These are phyloP conservation scores for Drosophila nigricruria DNA, from an alignment of 2,888 invertebrate species.

Conservation along the genomic window DNA sequence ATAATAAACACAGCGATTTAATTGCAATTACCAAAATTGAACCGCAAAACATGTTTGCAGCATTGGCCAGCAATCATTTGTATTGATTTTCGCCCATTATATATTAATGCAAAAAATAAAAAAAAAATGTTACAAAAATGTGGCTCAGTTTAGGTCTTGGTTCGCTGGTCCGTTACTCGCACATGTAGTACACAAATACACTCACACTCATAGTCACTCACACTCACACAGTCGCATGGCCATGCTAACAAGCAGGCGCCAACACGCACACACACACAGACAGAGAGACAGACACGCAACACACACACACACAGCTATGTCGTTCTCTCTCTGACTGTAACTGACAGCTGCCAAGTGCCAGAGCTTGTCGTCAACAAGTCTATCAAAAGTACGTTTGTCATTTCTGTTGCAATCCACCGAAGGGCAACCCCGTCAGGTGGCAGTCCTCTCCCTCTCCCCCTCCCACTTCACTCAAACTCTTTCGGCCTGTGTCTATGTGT, in stretches of 20 bases:
- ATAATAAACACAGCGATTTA: conserved; percentile 50
- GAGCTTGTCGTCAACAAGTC: conserved; percentile 80
- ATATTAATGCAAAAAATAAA: conserved; percentile 57
- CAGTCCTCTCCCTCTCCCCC: not conserved
- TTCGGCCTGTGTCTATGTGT: conserved; percentile 16
- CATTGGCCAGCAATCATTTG: conserved; percentile 54
- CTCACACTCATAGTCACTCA: conserved; percentile 26
- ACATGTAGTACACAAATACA: conserved; percentile 33
- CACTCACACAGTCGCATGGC: conserved; percentile 15
- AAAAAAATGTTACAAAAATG: conserved; percentile 53
- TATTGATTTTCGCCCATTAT: conserved; percentile 74
- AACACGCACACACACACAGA: conserved; percentile 25
- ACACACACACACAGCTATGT: conserved; percentile 8
- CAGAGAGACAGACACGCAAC: conserved; percentile 16
- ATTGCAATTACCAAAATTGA: conserved; percentile 63
- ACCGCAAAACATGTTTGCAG: conserved; percentile 57
- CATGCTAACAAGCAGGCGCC: conserved; percentile 39
- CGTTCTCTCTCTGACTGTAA: conserved; percentile 51
- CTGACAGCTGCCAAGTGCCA: conserved; percentile 79
- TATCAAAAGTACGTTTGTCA: conserved; percentile 82
- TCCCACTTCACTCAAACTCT: conserved; percentile 8
- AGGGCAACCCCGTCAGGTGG: conserved; percentile 38
- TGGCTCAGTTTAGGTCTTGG: conserved; percentile 35
- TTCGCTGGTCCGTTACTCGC: conserved; percentile 39
- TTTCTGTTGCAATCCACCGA: conserved; percentile 68